Percentiles rank a stretch among this genome's conserved stretches.
These are phyloP conservation scores for Lutjanus argentimaculatus DNA, from an alignment of 2,797 vertebrate genomes.

Conservation along the genomic window DNA sequence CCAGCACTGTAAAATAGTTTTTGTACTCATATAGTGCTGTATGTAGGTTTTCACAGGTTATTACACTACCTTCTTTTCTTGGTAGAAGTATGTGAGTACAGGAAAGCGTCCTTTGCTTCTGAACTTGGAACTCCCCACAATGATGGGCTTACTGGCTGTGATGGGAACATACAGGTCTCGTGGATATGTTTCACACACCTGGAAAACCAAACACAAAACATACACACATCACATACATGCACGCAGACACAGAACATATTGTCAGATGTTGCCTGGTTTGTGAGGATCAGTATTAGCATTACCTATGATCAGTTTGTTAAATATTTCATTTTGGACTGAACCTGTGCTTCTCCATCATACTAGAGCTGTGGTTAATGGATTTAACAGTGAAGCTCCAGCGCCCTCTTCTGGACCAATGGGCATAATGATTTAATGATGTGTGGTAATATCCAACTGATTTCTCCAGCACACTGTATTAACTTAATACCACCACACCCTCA, in stretches of 20 bases:
- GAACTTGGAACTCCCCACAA: conserved; percentile 98
- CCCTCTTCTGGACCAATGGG: conserved; percentile 43
- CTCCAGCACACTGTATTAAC: neutral
- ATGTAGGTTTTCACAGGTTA: neutral
- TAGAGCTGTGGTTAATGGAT: neutral
- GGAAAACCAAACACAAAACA: conserved; percentile 28
- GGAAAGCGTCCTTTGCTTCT: conserved; percentile 99
- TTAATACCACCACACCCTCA: neutral
- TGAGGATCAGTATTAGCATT: neutral
- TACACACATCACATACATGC: neutral
- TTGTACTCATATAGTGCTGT: neutral
- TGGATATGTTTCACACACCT: conserved; percentile 98
- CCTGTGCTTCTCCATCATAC: neutral
- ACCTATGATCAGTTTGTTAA: neutral
- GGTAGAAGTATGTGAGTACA: conserved; percentile 97
- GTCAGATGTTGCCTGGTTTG: neutral
- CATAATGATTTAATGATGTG: neutral
- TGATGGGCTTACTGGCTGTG: conserved; percentile 95
- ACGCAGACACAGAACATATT: neutral
- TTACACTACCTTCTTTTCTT: conserved; percentile 92
- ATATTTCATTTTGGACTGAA: neutral
- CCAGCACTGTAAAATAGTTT: neutral
- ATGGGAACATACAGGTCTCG: conserved; percentile 95
- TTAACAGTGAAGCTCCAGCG: neutral
- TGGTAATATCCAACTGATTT: neutral